Conservation (phyloP, 1,140 invertebrate genomes). For the Brachionus plicatilis region DNA sequence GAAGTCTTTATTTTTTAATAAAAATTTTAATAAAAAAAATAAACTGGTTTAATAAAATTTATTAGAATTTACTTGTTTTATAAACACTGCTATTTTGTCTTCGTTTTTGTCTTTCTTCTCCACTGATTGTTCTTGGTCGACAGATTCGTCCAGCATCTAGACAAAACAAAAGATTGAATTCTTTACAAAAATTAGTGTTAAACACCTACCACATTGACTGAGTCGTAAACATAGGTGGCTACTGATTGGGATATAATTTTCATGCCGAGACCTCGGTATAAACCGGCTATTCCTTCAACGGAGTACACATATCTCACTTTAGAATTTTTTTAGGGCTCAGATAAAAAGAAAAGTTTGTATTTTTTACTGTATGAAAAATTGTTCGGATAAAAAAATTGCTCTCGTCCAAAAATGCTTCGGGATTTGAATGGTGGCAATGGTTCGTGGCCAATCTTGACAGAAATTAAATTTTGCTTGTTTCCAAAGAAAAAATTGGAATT, state of each 20-base stretch:
- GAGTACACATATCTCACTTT: slow-evolving; percentile 36
- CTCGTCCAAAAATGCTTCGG: slow-evolving; percentile 31
- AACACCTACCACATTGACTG: not conserved
- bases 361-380: slow-evolving; percentile 22
- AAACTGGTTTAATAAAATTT: not conserved
- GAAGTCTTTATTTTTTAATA: not conserved
- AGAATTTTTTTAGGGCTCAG: not conserved
- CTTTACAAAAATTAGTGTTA: not conserved
- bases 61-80: not conserved
- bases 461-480: not conserved
- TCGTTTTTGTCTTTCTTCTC: slow-evolving; percentile 11
- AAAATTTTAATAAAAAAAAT: too few relatives aligned
- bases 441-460: slow-evolving; percentile 27
- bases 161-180: not conserved
- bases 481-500: not conserved
- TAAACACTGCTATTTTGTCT: slow-evolving; percentile 14
- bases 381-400: slow-evolving; percentile 39
- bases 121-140: not conserved
- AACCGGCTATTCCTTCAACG: slow-evolving; percentile 30
- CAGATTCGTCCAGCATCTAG: not conserved
- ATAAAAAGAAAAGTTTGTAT: not conserved
- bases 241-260: slow-evolving; percentile 29
- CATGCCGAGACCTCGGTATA: slow-evolving; percentile 36
- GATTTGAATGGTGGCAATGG: slow-evolving; percentile 32
- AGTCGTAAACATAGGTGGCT: not conserved